Evolutionary conservation across 1,140 invertebrate species (phyloP).

Genomic region (Drosophila nannoptera): DNA sequence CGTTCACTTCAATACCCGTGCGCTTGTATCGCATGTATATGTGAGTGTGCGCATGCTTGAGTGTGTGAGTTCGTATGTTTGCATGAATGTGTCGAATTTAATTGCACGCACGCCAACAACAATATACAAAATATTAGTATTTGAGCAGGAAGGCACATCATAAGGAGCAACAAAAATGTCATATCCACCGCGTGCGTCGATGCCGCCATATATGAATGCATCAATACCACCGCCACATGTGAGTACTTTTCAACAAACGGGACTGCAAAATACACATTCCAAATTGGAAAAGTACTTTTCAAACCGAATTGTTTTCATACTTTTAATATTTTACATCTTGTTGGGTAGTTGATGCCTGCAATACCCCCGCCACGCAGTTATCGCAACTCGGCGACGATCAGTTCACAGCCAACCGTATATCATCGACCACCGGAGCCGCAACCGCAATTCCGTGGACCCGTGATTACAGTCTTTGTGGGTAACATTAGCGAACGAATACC

Average conservation of each 20-base stretch:
- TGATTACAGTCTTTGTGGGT: slow-evolving; percentile 97
- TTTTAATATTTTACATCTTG: neutral
- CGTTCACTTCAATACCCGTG: slow-evolving; percentile 41
- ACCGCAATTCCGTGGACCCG: slow-evolving; percentile 84
- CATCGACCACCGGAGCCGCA: slow-evolving; percentile 68
- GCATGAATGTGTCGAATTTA: slow-evolving; percentile 59
- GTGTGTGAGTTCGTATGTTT: slow-evolving; percentile 23
- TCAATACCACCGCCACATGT: slow-evolving; percentile 80
- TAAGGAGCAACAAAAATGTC: slow-evolving; percentile 56
- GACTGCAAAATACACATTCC: neutral
- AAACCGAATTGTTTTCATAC: neutral
- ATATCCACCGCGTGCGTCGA: slow-evolving; percentile 80
- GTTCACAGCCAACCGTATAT: slow-evolving; percentile 77
- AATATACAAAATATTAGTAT: slow-evolving; percentile 35
- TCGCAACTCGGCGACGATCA: slow-evolving; percentile 79
- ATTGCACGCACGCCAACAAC: slow-evolving; percentile 51
- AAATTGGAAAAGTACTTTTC: slow-evolving; percentile 2
- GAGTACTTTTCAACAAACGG: slow-evolving; percentile 26
- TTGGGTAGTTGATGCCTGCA: slow-evolving; percentile 80
- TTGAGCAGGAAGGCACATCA: slow-evolving; percentile 23
- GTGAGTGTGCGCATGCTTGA: slow-evolving; percentile 16
- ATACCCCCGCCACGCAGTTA: slow-evolving; percentile 78
- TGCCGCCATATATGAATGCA: slow-evolving; percentile 82
- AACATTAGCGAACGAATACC: slow-evolving; percentile 98
- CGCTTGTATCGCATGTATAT: slow-evolving; percentile 33